Evolutionary conservation across 64 coral and sea anemone species (phyloP).

Genomic region (Orbicella faveolata): DNA sequence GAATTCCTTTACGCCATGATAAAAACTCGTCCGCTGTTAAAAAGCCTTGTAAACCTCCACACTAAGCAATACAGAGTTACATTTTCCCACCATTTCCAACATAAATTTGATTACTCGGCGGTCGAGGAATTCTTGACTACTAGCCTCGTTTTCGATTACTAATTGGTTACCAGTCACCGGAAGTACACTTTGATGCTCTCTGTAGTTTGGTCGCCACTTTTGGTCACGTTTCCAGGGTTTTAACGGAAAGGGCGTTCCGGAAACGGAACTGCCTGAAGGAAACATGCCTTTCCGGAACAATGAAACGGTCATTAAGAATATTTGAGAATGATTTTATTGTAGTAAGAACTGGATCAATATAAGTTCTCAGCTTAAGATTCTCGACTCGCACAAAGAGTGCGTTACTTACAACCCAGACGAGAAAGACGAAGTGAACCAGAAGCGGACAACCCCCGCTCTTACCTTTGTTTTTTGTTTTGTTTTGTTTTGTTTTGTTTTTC

Average conservation of each 20-base stretch:
- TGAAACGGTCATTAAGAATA: neutral
- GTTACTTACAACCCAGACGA: no score
- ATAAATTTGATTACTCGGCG: neutral
- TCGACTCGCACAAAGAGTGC: no score
- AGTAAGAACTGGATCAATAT: no score
- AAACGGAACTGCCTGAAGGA: slow-evolving; percentile 5
- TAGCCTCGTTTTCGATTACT: slow-evolving; percentile 10
- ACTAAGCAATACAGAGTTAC: neutral
- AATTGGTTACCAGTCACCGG: neutral
- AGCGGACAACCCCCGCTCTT: no score
- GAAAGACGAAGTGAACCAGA: no score
- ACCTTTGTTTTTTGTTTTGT: no score
- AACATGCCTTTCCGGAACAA: neutral
- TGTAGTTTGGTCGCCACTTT: neutral
- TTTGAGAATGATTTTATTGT: no score
- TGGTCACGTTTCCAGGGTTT: neutral
- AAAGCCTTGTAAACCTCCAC: neutral
- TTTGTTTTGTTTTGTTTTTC: no score
- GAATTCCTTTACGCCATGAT: slow-evolving; percentile 11
- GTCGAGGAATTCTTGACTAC: neutral
- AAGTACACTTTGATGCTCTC: neutral
- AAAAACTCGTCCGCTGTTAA: neutral
- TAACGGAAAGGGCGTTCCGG: slow-evolving; percentile 1
- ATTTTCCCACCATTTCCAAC: neutral
- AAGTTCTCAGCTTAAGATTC: no score